Percentiles rank a stretch among this genome's conserved stretches.
phyloP scores from a whole-genome alignment of 1,140 invertebrate species.

The Zaprionus nigranus region DNA sequence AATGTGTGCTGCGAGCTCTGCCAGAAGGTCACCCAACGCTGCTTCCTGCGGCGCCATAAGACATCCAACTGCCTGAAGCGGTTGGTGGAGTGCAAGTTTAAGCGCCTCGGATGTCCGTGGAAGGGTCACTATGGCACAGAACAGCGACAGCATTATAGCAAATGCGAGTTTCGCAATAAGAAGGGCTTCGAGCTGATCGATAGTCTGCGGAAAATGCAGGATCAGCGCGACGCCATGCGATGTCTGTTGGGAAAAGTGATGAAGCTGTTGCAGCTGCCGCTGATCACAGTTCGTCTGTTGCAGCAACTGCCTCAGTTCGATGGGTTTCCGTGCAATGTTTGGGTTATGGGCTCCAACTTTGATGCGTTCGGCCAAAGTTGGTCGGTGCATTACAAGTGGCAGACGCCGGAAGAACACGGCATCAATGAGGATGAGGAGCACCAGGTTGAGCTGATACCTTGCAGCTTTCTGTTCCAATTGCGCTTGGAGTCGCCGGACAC shows the following conservation, averaged over 20 bases:
- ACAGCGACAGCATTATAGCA: not conserved
- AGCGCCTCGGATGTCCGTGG: slow-evolving; percentile 47
- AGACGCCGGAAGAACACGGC: not conserved
- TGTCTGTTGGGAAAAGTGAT: not conserved
- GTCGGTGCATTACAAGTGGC: slow-evolving; percentile 35
- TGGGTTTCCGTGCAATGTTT: not conserved
- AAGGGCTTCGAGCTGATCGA: slow-evolving; percentile 19
- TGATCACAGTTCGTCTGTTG: slow-evolving; percentile 22
- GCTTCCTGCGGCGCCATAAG: not conserved
- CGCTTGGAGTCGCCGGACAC: not conserved
- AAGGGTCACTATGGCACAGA: not conserved
- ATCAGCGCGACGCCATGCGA: not conserved
- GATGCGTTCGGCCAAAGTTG: slow-evolving; percentile 6
- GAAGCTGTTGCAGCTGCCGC: slow-evolving; percentile 18
- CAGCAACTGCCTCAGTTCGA: not conserved
- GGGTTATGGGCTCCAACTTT: not conserved
- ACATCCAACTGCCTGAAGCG: not conserved
- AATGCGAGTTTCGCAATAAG: slow-evolving; percentile 26
- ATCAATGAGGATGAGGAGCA: not conserved
- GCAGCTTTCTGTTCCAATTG: slow-evolving; percentile 14
- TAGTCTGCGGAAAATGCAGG: not conserved
- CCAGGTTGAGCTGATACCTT: not conserved
- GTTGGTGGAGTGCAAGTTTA: slow-evolving; percentile 30
- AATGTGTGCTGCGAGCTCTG: slow-evolving; percentile 19
- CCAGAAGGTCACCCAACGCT: not conserved